These are phyloP conservation scores for Leucosticte australis DNA, from an alignment of 2,113 vertebrate species.

Conservation along the genomic window DNA sequence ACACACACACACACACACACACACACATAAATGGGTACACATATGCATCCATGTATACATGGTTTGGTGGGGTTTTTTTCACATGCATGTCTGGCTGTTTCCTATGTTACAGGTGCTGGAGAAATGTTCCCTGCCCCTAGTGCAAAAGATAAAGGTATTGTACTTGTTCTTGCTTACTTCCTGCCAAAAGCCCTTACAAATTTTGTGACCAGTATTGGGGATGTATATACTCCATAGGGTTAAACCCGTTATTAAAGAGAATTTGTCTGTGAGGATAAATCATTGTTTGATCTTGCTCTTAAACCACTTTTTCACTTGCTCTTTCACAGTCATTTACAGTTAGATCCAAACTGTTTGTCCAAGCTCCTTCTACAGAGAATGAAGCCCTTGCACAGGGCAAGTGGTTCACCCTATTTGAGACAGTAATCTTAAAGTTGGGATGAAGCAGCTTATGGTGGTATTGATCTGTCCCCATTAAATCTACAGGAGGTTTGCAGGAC, in stretches of 20 bases:
- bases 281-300: background rate
- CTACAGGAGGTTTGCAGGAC: background rate
- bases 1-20: background rate
- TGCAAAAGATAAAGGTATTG: background rate
- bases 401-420: background rate
- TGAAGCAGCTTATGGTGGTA: background rate
- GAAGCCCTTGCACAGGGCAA: background rate
- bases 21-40: accelerated
- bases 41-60: background rate
- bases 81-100: background rate
- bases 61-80: background rate
- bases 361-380: background rate
- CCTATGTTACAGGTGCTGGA: background rate
- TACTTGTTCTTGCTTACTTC: background rate
- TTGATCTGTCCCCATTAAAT: background rate
- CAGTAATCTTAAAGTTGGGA: background rate
- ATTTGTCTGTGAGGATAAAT: background rate
- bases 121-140: background rate
- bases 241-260: background rate
- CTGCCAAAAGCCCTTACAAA: background rate
- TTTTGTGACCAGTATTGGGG: background rate
- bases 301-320: background rate
- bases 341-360: background rate
- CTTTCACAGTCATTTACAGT: background rate
- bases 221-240: background rate